These are phyloP conservation scores for rabbit (Oryctolagus cuniculus) DNA, from an alignment of 2,113 vertebrate genomes.

Conservation along the genomic window mOryCun1.1 NC_091453.1:127962001-127962500, in stretches of 20 bases:
- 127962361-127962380: background rate
- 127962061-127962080: background rate
- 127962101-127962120: background rate
- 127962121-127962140: background rate
- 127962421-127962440: background rate
- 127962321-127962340: background rate
- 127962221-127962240: background rate
- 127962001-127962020: conserved; percentile 45
- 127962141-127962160: background rate
- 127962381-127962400: background rate
- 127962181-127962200: background rate
- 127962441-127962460: background rate
- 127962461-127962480: background rate
- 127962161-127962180: background rate
- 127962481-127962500: background rate
- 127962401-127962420: background rate
- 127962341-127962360: background rate
- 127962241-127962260: background rate
- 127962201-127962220: background rate
- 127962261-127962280: background rate
- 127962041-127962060: background rate
- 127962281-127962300: background rate
- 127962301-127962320: background rate
- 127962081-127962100: background rate
- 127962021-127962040: conserved; percentile 16